phyloP scores from a whole-genome alignment of 2,888 invertebrate species.

The Tenthredo distinguenda region DNA sequence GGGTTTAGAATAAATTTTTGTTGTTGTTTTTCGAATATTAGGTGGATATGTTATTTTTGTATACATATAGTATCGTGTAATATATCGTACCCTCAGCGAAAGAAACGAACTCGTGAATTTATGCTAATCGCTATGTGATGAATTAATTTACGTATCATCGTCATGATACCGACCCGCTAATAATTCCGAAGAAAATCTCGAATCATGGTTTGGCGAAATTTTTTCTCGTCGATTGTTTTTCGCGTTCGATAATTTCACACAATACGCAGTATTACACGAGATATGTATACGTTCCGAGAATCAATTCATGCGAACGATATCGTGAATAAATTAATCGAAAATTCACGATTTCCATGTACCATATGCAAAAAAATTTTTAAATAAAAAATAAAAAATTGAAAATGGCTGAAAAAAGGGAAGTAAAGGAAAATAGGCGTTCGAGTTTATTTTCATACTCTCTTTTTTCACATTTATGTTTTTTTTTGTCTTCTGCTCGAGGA shows the following conservation, averaged over 20 bases:
- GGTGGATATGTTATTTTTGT: neutral
- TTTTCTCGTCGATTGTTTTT: neutral
- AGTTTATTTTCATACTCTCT: neutral
- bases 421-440: neutral
- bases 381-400: neutral
- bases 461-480: neutral
- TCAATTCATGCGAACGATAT: neutral
- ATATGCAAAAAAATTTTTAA: neutral
- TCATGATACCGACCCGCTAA: neutral
- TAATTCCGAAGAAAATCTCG: neutral
- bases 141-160: neutral
- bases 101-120: neutral
- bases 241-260: neutral
- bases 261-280: neutral
- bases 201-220: neutral
- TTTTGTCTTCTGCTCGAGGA: neutral
- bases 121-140: neutral
- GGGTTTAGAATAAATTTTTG: no score
- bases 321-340: neutral
- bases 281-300: neutral
- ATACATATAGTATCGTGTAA: neutral
- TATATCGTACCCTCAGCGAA: neutral
- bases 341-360: neutral
- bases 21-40: neutral
- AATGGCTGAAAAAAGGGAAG: neutral